A percentile compares a stretch with the other conserved stretches of the same genome.
phyloP scores from a whole-genome alignment of 2,797 vertebrate genomes.

The Acestrorhynchus altus region DNA sequence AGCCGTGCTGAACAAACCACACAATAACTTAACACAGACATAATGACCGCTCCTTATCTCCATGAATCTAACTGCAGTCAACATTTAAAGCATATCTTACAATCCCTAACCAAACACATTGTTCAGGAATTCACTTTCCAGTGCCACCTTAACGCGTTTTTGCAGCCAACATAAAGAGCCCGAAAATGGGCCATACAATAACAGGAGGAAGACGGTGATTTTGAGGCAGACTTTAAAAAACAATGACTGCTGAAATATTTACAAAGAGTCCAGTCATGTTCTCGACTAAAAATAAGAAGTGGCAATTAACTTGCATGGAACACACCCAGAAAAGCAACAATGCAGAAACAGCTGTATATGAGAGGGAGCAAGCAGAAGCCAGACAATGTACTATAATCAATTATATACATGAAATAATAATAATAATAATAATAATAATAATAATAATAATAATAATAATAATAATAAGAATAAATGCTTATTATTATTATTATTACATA shows the following conservation, averaged over 20 bases:
- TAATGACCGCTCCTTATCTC: conserved; percentile 13
- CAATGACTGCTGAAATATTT: conserved; percentile 66
- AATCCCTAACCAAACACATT: conserved; percentile 45
- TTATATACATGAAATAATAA: too few relatives aligned
- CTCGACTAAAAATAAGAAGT: conserved; percentile 44
- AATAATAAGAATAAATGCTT: too few relatives aligned
- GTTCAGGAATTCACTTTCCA: conserved; percentile 21
- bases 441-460: neutral
- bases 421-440: too few relatives aligned
- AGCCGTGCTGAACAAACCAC: conserved; percentile 9
- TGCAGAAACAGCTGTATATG: neutral
- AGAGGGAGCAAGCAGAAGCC: too few relatives aligned
- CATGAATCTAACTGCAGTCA: conserved; percentile 14
- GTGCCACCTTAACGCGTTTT: conserved; percentile 26
- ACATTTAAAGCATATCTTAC: conserved; percentile 27
- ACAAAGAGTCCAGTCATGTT: conserved; percentile 50
- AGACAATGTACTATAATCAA: too few relatives aligned
- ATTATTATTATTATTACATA: too few relatives aligned
- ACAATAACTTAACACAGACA: neutral
- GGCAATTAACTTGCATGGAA: conserved; percentile 50
- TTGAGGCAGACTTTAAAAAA: conserved; percentile 46
- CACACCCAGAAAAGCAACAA: conserved; percentile 53
- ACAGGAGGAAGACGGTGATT: conserved; percentile 64
- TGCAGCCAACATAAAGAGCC: conserved; percentile 38
- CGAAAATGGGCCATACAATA: conserved; percentile 33